These are phyloP conservation scores for Eupithecia centaureata DNA, from an alignment of 2,888 invertebrate species.

Conservation along the genomic window DNA sequence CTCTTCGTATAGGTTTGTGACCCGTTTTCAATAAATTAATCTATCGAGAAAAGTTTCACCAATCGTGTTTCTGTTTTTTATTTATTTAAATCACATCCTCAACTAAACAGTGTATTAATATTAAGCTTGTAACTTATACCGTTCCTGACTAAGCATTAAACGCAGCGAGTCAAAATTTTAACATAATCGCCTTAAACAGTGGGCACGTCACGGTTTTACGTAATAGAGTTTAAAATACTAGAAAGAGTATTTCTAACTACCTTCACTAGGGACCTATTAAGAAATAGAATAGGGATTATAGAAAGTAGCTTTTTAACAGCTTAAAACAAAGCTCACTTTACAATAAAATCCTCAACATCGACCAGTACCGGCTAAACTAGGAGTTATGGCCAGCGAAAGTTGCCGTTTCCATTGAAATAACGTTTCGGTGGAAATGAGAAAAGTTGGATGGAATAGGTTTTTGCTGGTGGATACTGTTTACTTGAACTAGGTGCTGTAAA, in stretches of 20 bases:
- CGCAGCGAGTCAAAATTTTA: too few relatives aligned
- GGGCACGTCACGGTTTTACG: background rate
- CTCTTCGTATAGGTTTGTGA: too few relatives aligned
- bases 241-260: background rate
- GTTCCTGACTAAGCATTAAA: too few relatives aligned
- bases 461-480: slow-evolving; percentile 6
- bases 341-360: background rate
- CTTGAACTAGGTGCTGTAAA: slow-evolving; percentile 10
- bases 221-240: background rate
- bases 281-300: background rate
- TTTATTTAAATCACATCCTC: too few relatives aligned
- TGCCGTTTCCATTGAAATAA: slow-evolving; percentile 24
- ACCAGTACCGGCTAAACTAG: slow-evolving; percentile 14
- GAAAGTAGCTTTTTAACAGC: background rate
- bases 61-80: too few relatives aligned
- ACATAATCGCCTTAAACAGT: too few relatives aligned
- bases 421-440: slow-evolving; percentile 21
- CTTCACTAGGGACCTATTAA: background rate
- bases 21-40: too few relatives aligned
- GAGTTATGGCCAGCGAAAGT: slow-evolving; percentile 17
- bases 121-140: too few relatives aligned
- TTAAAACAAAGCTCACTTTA: background rate
- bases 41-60: too few relatives aligned
- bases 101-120: too few relatives aligned
- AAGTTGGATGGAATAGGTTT: slow-evolving; percentile 20